Evolutionary conservation across 2,888 invertebrate species (phyloP), one percentile per base, ranked within the genome.

Genomic region (Catocala nupta): DNA sequence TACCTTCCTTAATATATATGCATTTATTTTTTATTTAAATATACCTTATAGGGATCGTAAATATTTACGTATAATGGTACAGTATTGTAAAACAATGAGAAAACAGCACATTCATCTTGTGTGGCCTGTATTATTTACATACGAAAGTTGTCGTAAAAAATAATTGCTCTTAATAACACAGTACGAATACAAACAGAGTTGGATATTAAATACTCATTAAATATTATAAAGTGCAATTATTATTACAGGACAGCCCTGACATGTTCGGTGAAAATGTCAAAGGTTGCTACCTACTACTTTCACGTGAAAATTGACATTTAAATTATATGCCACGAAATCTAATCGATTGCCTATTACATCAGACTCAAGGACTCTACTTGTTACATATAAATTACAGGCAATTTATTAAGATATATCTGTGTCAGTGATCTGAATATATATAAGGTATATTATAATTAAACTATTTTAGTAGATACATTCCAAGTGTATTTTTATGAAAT

Each of bases 241-340:
- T 52, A 59, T 67, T 63, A 65, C 42, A 71, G 45, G 76, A 9
- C 77, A 80, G 52, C 81, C 79, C 77, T 81, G 79, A 78, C 70
- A 67, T 61, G 53, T 60, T 58, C 55, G 16, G 66, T 68, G 68
- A 63, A 80, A 81, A 81, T 81, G 78, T 80, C 79, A 80, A 72
- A 61, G 56, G 49, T 60, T 39, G 43, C 66, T 58, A 55, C 70
- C 62, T 61, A 70, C 63, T 59, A 72, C 75, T 81, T 79, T 78
- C 72, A 68, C 71, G 59, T 56, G 56, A 74, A 77, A 75, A 73
- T 42, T 80, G 74, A 70, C 80, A 78, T 80, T 68, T 68, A 68
- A 64, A 59, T 10, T 55, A 16, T 43, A 39, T 54, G 42, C 2
- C 34, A 54, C 50, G 39, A 53, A 61, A 65, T 55, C 60, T 69